Evolutionary conservation across 2,888 invertebrate genomes (phyloP), one percentile per base, ranked within the genome.

Genomic region (Electrophaes corylata): DNA sequence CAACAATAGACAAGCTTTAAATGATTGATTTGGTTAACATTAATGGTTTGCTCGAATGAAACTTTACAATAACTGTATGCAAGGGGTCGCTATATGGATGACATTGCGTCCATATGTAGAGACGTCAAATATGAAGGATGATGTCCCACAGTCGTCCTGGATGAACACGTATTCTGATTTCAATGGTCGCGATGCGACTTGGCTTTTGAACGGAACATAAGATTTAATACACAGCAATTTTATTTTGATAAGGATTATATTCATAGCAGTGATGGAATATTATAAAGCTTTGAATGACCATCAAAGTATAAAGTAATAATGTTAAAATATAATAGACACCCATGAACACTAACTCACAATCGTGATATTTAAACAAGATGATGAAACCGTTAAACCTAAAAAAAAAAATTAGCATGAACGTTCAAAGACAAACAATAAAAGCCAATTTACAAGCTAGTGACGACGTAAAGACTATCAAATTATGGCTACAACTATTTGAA

Each of bases 301-400:
- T 71, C 65, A 62, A 69, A 71, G 68, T 55, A 61, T 66, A 35
- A 35, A 35, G 62, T 72, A 71, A 67, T 69, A 73, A 72, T 23
- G 44, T 53, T 75, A 64, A 71, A 78, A 76, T 70, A 71, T 69
- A 73, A 71, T 72, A 75, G 50, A 49, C 57, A 70, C 67, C 72
- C 71, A 75, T 61, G 64, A 72, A 70, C 66, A 29, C 26, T 10
- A 29, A 75, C 71, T 71, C 71, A 71, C 66, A 74, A 71, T 79
- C 81, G 81, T 82, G 81, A 83, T 84, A 82, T 86, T 87, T 84
- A 84, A 78, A 80, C 79, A 76, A 75, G 78, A 86, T 85, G 86
- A 86, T 87, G 86, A 86, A 87, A 88, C 85, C 83, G 88, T 87
- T 88, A 86, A 86, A 81, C 82, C 81, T 82, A 85, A 87, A 88